Evolutionary conservation across 2,113 vertebrate species (phyloP).

Genomic region (Malurus elegans): DNA sequence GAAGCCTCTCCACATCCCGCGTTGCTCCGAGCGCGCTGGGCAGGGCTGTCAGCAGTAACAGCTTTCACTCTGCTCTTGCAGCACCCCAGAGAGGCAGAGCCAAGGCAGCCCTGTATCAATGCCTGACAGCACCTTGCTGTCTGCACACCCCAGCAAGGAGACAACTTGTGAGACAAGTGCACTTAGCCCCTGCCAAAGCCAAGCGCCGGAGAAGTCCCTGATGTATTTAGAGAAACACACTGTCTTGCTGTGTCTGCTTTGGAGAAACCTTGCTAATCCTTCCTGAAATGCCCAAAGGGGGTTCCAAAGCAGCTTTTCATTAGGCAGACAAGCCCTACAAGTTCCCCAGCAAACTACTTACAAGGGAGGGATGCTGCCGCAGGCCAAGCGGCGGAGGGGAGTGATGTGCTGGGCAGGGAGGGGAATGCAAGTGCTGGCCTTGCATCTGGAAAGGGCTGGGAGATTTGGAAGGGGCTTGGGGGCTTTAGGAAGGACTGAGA

Average conservation of each 20-base stretch:
- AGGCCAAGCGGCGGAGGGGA: background rate
- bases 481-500: background rate
- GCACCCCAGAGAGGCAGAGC: background rate
- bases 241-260: conserved; percentile 52
- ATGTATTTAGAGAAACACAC: conserved; percentile 53
- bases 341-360: background rate
- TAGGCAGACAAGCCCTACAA: conserved; percentile 55
- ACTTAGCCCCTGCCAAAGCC: conserved; percentile 52
- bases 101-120: background rate
- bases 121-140: conserved; percentile 28
- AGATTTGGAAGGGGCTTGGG: background rate
- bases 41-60: conserved; percentile 3
- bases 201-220: background rate
- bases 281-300: conserved; percentile 59
- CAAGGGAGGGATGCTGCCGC: background rate
- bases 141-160: background rate
- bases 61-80: background rate
- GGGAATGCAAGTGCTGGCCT: background rate
- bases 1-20: fast-evolving
- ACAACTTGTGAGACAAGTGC: conserved; percentile 23
- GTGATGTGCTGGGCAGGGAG: background rate
- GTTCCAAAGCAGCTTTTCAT: conserved; percentile 62
- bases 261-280: conserved; percentile 62
- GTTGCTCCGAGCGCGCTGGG: fast-evolving
- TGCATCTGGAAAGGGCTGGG: background rate